Base-by-base conservation (phyloP, 2,113 vertebrate genomes). In the Dipodomys ordii region DNA sequence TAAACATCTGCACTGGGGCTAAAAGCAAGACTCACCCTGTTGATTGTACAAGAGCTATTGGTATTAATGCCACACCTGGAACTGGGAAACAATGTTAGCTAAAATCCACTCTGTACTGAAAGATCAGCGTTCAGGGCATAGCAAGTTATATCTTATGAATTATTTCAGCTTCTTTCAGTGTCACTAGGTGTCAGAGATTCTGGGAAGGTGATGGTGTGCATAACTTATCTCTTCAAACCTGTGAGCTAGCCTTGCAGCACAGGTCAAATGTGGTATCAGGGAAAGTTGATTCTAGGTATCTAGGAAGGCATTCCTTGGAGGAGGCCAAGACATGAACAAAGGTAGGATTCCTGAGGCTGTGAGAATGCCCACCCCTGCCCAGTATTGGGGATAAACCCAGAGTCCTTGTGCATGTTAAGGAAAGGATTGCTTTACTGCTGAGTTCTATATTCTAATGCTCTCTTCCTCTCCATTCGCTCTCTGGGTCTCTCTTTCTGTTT, bases 11-110 rank as follows among this genome's bases (percentile, higher is more conserved):
- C 88, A 97, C 77, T 0, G 0, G 86, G 96, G 92, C 97, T 97
- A 97, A 98, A 96, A 96, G 83, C 92, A 94, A 97, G 96, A 97
- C 94, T 97, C 94, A 96, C 96, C 93, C 92, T 95, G 95, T 94
- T 97, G 93, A 95, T 97, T 97, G 97, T 96, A 77, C 49, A 90
- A 77, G 85, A 91, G 49, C 95, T 92, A 71, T 86, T 95, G 96
- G 83, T 97, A 92, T 94, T 96, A 97, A 95, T 95, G 91, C 39
- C 93, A 73, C 92, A 91, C 22, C 0, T 91, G 95, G 94, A 96
- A 96, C 0, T 83, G 78, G 93, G 87, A 87, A 95, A 85, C 8
- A 68, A 8, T 87, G 90, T 94, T 95, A 96, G 92, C 91, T 95
- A 10, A 68, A 96, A 95, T 91, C 32, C 19, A 16, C 53, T 95